Base-by-base conservation (phyloP, 2,888 invertebrate species). In the Odontomyia ornata region DNA sequence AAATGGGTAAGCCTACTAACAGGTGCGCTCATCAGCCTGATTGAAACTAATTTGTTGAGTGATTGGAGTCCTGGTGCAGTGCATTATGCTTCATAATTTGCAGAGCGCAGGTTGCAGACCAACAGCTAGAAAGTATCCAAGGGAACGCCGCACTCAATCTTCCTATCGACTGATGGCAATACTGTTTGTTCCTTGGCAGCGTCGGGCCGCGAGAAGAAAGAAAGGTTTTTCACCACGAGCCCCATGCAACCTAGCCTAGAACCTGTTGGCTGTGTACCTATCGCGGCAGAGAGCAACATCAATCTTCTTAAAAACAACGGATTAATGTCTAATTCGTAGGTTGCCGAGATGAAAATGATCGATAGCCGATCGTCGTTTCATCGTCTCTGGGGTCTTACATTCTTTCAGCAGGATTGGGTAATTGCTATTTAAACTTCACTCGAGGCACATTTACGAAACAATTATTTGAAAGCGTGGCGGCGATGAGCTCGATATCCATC, bases 251-350 rank as follows among this genome's bases (percentile, higher is more conserved):
- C 62, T 30, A 43, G 60, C 62, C 15, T 52, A 69, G 69, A 78
- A 78, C 78, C 77, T 78, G 78, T 78, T 76, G 77, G 72, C 71
- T 73, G 60, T 69, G 43, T n/a, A 47, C 43, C 65, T 25, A 47
- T 36, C 73, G 36, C 21, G 57, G 25, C 36, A 25, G 73, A 73
- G 56, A 30, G 73, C 60, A 36, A 71, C 62, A 78, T 75, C 78
- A 78, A 77, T 78, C 77, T 77, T 78, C 65, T 71, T 75, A 65
- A 75, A 23, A 78, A 77, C 78, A 78, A 71, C 78, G 77, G 77
- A 78, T 78, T 77, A 78, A 75, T 77, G 78, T 78, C 78, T 78
- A 78, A 78, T 77, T 77, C 75, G 62, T 72, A 77, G 77, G 75
- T 73, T 77, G 47, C 23, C 47, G 43, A 78, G 77, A 77, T 77